Conservation (phyloP, 2,113 vertebrate genomes). For the Mormoops blainvillei region DNA sequence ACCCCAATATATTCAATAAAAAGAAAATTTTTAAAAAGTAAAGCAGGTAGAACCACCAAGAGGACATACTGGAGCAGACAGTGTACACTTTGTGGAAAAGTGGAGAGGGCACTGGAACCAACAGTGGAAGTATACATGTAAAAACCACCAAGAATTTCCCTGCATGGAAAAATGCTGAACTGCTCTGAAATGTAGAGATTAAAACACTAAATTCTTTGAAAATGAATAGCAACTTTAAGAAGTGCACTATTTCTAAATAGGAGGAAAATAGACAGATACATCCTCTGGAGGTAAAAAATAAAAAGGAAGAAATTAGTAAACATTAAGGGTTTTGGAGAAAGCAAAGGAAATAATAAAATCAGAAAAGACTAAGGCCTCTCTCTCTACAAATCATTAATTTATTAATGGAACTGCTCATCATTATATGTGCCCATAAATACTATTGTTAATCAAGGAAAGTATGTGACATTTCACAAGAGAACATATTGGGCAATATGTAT, state of each 20-base stretch:
- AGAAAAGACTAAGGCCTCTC: background rate
- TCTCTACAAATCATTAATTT: background rate
- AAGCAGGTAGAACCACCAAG: background rate
- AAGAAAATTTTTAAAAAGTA: too few species aligned
- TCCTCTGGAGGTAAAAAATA: background rate
- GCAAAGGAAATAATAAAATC: background rate
- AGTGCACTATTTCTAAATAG: background rate
- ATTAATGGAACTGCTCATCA: background rate
- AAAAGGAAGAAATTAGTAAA: background rate
- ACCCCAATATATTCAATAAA: too few species aligned
- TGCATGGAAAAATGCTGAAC: background rate
- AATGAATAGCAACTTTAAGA: background rate
- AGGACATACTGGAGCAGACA: background rate
- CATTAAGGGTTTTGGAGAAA: background rate
- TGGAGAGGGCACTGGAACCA: background rate
- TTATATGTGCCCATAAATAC: background rate
- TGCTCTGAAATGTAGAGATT: background rate
- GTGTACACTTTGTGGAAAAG: background rate
- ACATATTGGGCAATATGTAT: background rate
- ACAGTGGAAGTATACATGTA: background rate
- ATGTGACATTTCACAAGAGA: background rate
- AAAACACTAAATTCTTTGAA: background rate
- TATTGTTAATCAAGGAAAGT: background rate
- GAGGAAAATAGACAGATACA: background rate
- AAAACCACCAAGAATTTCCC: background rate